A percentile compares a stretch with the other conserved stretches of the same genome.
Conservation (phyloP, 53 echinoderm and acorn worm genomes). For the Arbacia lixula region DNA sequence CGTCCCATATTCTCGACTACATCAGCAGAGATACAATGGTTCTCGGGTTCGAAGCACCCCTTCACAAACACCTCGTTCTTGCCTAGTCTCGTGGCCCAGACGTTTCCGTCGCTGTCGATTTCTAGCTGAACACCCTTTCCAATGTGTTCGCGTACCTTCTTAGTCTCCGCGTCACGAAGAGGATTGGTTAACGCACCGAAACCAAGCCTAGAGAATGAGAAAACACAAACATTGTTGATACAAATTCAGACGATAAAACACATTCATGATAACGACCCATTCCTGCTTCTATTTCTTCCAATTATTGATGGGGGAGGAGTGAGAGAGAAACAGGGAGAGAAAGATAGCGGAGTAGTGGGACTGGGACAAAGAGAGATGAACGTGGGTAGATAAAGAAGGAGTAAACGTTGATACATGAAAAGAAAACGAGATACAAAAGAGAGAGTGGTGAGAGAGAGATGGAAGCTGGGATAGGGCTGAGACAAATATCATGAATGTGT, state of each 20-base stretch:
- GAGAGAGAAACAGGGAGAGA: background rate
- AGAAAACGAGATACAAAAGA: too few species aligned
- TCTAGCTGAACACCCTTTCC: constrained; percentile 94
- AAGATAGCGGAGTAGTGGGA: background rate
- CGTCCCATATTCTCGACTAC: constrained; percentile 85
- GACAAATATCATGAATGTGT: too few species aligned
- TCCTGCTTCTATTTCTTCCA: background rate
- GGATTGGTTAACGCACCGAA: constrained; percentile 86
- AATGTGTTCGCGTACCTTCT: constrained; percentile 76
- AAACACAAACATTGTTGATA: background rate
- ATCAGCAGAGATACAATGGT: constrained; percentile 88
- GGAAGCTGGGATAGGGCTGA: background rate
- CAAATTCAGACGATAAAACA: background rate
- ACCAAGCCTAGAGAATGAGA: constrained; percentile 70
- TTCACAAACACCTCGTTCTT: constrained; percentile 95
- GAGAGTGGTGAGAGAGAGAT: background rate
- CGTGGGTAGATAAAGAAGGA: background rate
- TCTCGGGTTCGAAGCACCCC: constrained; percentile 88
- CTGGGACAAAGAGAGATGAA: background rate
- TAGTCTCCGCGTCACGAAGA: constrained; percentile 78
- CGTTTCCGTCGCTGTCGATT: constrained; percentile 88
- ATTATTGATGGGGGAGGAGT: background rate
- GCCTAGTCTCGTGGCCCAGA: constrained; percentile 93
- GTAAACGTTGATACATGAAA: too few species aligned
- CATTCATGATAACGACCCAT: background rate